A percentile compares a stretch with the other conserved stretches of the same genome.
Evolutionary conservation across 2,888 invertebrate species (phyloP).

Genomic region (Lepidocyrtinus sp.): DNA sequence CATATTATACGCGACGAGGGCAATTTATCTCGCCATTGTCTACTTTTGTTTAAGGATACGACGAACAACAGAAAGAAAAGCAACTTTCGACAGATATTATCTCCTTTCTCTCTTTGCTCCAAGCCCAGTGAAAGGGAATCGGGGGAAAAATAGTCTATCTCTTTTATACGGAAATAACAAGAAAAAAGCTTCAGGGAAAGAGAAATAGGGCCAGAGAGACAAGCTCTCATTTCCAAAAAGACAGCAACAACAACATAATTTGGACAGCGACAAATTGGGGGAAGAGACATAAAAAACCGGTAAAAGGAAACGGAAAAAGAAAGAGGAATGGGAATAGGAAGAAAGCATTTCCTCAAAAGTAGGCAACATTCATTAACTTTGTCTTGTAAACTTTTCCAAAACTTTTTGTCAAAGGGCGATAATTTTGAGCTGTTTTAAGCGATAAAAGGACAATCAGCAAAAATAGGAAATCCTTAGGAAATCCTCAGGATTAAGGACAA

Average conservation of each 20-base stretch:
- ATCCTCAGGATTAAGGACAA: too few species aligned
- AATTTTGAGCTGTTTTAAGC: too few species aligned
- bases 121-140: not conserved
- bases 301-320: conserved; percentile 29
- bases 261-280: conserved; percentile 56
- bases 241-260: conserved; percentile 45
- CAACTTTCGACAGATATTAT: conserved; percentile 14
- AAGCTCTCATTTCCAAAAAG: conserved; percentile 20
- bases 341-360: too few species aligned
- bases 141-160: not conserved
- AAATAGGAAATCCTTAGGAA: too few species aligned
- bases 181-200: conserved; percentile 1
- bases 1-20: not conserved
- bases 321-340: conserved; percentile 23
- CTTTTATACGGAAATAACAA: not conserved
- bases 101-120: conserved; percentile 1
- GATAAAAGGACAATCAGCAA: too few species aligned
- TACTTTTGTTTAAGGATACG: conserved; percentile 14
- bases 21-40: conserved; percentile 20
- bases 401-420: not conserved
- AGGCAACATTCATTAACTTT: too few species aligned
- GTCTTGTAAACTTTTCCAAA: too few species aligned
- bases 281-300: conserved; percentile 41
- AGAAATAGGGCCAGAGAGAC: conserved; percentile 16
- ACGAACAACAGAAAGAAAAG: not conserved